phyloP scores from a whole-genome alignment of 2,888 invertebrate species.

The Cerceris ruficornis region DNA sequence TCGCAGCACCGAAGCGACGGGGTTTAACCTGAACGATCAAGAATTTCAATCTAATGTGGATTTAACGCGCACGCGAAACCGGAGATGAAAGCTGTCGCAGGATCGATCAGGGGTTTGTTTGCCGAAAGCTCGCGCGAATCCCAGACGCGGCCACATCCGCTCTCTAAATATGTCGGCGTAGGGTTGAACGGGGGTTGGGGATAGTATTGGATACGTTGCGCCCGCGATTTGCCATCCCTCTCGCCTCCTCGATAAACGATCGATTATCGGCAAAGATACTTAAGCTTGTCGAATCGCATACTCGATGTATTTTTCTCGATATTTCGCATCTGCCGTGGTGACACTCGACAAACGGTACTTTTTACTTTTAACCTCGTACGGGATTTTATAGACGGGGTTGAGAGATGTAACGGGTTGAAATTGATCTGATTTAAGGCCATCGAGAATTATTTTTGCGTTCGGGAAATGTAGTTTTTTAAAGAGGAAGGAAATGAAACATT shows the following conservation, averaged over 20 bases:
- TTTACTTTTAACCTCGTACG: neutral
- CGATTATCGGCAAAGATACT: conserved; percentile 31
- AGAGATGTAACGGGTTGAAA: no score
- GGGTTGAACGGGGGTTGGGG: neutral
- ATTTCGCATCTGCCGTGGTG: neutral
- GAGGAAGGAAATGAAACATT: no score
- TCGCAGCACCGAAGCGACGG: neutral
- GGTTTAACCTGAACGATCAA: neutral
- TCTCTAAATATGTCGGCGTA: conserved; percentile 52
- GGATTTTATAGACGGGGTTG: no score
- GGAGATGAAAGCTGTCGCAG: conserved; percentile 42
- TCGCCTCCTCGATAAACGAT: conserved; percentile 48
- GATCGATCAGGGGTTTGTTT: conserved; percentile 52
- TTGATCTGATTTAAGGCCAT: no score
- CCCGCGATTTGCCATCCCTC: conserved; percentile 31
- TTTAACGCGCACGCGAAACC: conserved; percentile 30
- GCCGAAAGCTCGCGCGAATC: conserved; percentile 40
- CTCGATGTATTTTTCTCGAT: neutral
- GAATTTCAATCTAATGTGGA: conserved; percentile 29
- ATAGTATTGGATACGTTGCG: conserved; percentile 39
- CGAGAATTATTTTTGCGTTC: no score
- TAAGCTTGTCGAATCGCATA: conserved; percentile 5
- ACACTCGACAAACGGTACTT: neutral
- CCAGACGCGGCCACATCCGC: conserved; percentile 30
- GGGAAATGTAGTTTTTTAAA: no score